Evolutionary conservation across 2,797 vertebrate species (phyloP).

Genomic region (Mormyrus hasselquistii): DNA sequence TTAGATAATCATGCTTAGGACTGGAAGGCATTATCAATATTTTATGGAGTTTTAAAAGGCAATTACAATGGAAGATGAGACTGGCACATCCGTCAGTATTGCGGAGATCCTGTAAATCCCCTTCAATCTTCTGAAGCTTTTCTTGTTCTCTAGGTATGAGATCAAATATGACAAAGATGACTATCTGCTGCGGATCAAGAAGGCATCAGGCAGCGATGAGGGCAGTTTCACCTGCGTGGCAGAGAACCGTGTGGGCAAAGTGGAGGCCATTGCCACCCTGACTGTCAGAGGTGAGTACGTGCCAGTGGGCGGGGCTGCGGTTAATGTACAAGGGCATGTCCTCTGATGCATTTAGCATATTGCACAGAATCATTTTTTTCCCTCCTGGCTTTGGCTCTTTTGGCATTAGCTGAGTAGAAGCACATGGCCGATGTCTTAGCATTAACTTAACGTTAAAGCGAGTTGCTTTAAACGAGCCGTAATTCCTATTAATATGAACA

Average conservation of each 20-base stretch:
- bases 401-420: neutral
- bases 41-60: neutral
- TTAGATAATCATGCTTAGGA: neutral
- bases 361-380: neutral
- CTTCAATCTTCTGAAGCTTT: neutral
- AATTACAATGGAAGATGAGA: neutral
- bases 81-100: neutral
- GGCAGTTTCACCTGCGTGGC: constrained; percentile 87
- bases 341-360: neutral
- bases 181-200: constrained; percentile 89
- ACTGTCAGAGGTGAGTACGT: constrained; percentile 84
- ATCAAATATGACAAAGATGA: constrained; percentile 96
- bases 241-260: constrained; percentile 92
- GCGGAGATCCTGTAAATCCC: neutral
- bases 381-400: neutral
- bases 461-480: neutral
- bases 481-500: neutral
- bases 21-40: neutral
- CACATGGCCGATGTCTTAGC: neutral
- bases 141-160: constrained; percentile 73
- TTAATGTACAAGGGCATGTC: neutral
- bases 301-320: too few relatives aligned
- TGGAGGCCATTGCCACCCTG: constrained; percentile 84
- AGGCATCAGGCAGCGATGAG: constrained; percentile 74
- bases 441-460: neutral